These are phyloP conservation scores for Brachionus plicatilis DNA, from an alignment of 1,140 invertebrate species.

Conservation along the genomic window DNA sequence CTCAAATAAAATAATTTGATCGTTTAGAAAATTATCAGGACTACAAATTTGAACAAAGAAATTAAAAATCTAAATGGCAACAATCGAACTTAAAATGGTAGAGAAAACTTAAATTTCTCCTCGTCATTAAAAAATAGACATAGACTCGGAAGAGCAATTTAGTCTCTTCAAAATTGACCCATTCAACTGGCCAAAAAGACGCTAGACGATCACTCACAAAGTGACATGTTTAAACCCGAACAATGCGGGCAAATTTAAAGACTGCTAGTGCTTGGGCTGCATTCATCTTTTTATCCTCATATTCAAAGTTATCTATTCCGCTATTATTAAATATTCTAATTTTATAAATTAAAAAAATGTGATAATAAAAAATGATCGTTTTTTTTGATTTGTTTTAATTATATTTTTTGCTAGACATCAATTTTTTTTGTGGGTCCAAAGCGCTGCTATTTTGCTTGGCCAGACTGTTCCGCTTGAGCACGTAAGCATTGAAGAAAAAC, in stretches of 20 bases:
- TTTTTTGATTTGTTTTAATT: background rate
- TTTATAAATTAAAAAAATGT: background rate
- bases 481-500: constrained; percentile 38
- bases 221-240: background rate
- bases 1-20: background rate
- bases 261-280: background rate
- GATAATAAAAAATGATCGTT: background rate
- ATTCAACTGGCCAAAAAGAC: background rate
- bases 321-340: background rate
- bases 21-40: background rate
- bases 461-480: background rate
- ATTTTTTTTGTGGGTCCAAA: background rate
- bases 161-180: background rate
- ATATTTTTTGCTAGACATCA: background rate
- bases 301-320: background rate
- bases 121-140: background rate
- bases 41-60: background rate
- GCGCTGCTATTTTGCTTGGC: background rate
- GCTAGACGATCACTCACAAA: background rate
- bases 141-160: background rate
- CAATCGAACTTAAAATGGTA: background rate
- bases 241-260: background rate
- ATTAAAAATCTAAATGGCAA: background rate
- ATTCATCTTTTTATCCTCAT: background rate
- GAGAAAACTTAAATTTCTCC: background rate